These are phyloP conservation scores for Spheniscus mendiculus DNA, from an alignment of 2,113 vertebrate species.

Conservation along the genomic window DNA sequence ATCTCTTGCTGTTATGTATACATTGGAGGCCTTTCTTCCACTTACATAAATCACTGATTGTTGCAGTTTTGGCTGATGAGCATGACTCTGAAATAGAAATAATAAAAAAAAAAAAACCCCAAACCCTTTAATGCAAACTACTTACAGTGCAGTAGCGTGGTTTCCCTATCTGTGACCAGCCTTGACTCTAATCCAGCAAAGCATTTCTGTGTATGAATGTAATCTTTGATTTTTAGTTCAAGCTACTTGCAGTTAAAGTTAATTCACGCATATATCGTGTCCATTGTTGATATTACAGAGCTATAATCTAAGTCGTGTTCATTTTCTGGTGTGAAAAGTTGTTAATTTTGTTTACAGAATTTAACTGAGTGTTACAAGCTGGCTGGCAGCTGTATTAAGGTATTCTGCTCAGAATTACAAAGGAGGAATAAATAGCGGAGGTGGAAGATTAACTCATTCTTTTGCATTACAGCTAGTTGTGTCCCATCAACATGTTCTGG, in stretches of 20 bases:
- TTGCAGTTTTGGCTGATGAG: neutral
- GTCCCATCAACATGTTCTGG: constrained; percentile 93
- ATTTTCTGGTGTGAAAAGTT: neutral
- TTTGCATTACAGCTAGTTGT: constrained; percentile 65
- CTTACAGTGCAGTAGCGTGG: accelerated
- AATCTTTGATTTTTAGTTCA: too few relatives aligned
- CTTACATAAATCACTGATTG: neutral
- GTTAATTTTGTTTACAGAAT: neutral
- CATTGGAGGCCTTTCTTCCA: neutral
- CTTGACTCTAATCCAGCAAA: neutral
- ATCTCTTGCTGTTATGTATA: neutral
- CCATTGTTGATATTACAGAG: accelerated
- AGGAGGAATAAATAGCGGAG: accelerated
- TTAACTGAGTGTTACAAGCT: neutral
- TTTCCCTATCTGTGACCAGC: neutral
- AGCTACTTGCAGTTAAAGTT: neutral
- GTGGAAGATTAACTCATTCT: accelerated
- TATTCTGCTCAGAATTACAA: too few relatives aligned
- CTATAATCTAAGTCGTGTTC: accelerated
- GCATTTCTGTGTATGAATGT: accelerated
- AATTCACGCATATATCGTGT: accelerated
- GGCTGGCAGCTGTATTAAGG: neutral
- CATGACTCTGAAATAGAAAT: too few relatives aligned
- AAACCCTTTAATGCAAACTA: neutral
- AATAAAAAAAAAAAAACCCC: accelerated